Conservation (phyloP, 1,140 invertebrate species). For the Drosophila oshimai region DNA sequence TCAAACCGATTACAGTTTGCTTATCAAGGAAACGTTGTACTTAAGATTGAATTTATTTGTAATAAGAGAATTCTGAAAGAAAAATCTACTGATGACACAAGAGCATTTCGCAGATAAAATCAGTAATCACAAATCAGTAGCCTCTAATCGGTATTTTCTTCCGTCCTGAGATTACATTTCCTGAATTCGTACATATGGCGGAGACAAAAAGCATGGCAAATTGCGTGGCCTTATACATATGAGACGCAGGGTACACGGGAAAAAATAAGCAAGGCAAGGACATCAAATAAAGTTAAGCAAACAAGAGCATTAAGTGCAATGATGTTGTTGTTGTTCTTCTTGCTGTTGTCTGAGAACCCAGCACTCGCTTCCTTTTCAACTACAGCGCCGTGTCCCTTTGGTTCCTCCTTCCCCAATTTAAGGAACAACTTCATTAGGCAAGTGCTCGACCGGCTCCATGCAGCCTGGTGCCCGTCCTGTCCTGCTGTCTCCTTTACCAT, state of each 20-base stretch:
- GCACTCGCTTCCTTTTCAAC: background rate
- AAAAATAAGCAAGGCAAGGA: slow-evolving; percentile 26
- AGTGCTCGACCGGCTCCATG: slow-evolving; percentile 31
- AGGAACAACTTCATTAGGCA: slow-evolving; percentile 60
- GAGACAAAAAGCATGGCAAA: background rate
- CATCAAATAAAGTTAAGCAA: slow-evolving; percentile 66
- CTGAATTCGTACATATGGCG: slow-evolving; percentile 2
- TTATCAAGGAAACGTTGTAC: no score
- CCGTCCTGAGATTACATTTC: background rate
- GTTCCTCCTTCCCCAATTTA: background rate
- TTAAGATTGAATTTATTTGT: no score
- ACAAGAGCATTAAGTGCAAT: slow-evolving; percentile 69
- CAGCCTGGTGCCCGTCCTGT: slow-evolving; percentile 11
- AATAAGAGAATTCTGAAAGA: background rate
- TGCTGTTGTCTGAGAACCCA: slow-evolving; percentile 6
- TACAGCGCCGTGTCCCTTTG: background rate
- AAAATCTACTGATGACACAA: background rate
- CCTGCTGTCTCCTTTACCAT: slow-evolving; percentile 17
- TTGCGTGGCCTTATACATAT: background rate
- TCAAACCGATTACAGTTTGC: background rate
- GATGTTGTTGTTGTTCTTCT: slow-evolving; percentile 52
- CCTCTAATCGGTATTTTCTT: background rate
- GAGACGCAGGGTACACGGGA: background rate
- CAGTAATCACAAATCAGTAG: background rate
- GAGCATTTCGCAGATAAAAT: background rate